Evolutionary conservation across 2,888 invertebrate species (phyloP).

Genomic region (Lumbricus terrestris): DNA sequence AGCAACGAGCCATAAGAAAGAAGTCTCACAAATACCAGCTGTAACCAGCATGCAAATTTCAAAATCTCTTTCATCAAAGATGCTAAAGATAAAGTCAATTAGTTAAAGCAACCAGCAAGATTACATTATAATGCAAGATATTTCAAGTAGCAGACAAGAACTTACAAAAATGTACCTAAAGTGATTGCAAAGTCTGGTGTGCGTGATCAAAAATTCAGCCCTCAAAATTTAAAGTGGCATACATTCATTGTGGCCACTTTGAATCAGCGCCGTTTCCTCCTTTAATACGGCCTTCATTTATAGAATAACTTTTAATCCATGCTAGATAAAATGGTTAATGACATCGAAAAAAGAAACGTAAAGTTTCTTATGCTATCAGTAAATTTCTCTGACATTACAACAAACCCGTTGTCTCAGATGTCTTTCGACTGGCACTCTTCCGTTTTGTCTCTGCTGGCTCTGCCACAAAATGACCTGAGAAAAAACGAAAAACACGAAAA

Average conservation of each 20-base stretch:
- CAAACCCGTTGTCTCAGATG: not conserved
- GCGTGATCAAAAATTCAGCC: not conserved
- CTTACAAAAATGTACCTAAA: not conserved
- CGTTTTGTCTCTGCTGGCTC: not conserved
- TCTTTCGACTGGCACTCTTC: not conserved
- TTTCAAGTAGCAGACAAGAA: not conserved
- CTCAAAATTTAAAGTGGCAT: not conserved
- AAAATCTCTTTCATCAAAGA: not conserved
- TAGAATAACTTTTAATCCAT: not conserved
- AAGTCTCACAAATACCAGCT: not conserved
- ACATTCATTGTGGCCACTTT: not conserved
- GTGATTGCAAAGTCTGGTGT: not conserved
- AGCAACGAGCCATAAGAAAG: not conserved
- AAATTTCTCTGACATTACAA: too few species aligned
- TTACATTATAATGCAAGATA: not conserved
- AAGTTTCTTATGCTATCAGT: not conserved
- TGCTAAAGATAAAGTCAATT: not conserved
- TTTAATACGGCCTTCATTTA: not conserved
- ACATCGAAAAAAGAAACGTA: not conserved
- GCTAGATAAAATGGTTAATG: not conserved
- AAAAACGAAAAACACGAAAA: not conserved
- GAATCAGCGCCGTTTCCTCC: too few species aligned
- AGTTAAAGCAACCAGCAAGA: too few species aligned
- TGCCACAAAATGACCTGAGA: not conserved
- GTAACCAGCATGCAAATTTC: not conserved